Percentiles rank a stretch among this genome's conserved stretches.
Evolutionary conservation across 2,113 vertebrate species (phyloP).

Genomic region (Malaclemys terrapin): DNA sequence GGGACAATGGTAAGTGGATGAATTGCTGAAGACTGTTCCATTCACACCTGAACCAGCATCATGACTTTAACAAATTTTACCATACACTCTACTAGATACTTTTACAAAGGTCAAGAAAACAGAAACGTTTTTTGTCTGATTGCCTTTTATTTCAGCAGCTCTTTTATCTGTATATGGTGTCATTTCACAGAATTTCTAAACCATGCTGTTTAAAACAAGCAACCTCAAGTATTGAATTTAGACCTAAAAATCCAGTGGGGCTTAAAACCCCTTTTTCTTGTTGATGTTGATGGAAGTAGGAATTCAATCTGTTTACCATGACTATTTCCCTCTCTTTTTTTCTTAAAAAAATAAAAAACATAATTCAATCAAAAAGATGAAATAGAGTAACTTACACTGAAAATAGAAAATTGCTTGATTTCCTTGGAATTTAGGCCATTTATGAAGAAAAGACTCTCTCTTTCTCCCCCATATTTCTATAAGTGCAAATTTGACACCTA

Average conservation of each 20-base stretch:
- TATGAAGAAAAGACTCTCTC: background rate
- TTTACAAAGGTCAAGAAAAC: constrained; percentile 80
- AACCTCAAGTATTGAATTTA: constrained; percentile 64
- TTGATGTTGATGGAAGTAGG: constrained; percentile 66
- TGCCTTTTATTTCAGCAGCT: constrained; percentile 80
- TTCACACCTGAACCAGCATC: constrained; percentile 40
- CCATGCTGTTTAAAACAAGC: constrained; percentile 71
- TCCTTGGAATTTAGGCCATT: constrained; percentile 1
- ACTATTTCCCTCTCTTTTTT: constrained; percentile 14
- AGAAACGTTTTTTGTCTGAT: constrained; percentile 76
- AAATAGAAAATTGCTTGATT: background rate
- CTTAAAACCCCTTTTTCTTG: constrained; percentile 53
- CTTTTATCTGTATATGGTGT: constrained; percentile 79
- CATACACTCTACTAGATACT: constrained; percentile 62
- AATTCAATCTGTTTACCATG: constrained; percentile 76
- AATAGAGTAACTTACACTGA: background rate
- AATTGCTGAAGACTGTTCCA: constrained; percentile 67
- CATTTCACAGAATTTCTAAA: constrained; percentile 81
- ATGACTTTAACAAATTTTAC: constrained; percentile 75
- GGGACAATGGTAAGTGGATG: constrained; percentile 60
- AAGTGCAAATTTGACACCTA: background rate
- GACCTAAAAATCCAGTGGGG: constrained; percentile 45
- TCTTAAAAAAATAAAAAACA: background rate
- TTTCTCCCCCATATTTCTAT: background rate
- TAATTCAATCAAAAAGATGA: constrained; percentile 62